Percentiles rank a stretch among this genome's conserved stretches.
Evolutionary conservation across 2,888 invertebrate genomes (phyloP).

Genomic region (Hydropsyche betteni): DNA sequence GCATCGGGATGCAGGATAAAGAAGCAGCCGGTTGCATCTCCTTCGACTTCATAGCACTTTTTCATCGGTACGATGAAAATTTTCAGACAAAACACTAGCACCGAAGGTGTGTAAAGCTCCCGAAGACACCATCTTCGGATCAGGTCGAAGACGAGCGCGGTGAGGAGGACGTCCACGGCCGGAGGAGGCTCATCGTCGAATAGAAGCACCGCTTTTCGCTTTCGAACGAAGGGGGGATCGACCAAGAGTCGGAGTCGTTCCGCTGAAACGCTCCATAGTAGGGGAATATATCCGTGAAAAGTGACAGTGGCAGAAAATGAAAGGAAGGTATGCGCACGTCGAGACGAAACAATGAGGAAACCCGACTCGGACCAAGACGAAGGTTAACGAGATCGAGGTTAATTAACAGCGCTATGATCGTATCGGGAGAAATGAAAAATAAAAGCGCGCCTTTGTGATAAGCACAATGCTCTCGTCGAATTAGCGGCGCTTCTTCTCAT

Average conservation of each 20-base stretch:
- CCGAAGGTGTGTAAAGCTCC: no score
- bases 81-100: background rate
- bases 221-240: conserved; percentile 38
- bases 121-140: no score
- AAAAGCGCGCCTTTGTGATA: conserved; percentile 3
- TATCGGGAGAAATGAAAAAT: conserved; percentile 8
- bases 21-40: conserved; percentile 58
- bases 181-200: conserved; percentile 4
- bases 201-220: conserved; percentile 41
- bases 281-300: conserved; percentile 40
- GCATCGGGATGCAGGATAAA: conserved; percentile 62
- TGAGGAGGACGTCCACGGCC: conserved; percentile 10
- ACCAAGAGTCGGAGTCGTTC: background rate
- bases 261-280: no score
- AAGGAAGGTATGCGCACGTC: conserved; percentile 22
- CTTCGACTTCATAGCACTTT: background rate
- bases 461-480: conserved; percentile 17
- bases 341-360: conserved; percentile 13
- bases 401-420: background rate
- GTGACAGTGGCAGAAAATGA: conserved; percentile 46
- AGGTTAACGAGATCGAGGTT: conserved; percentile 19
- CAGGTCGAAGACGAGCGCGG: background rate
- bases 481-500: background rate
- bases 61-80: no score
- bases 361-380: background rate